Evolutionary conservation across 2,888 invertebrate genomes (phyloP).

Genomic region (Apoda limacodes): DNA sequence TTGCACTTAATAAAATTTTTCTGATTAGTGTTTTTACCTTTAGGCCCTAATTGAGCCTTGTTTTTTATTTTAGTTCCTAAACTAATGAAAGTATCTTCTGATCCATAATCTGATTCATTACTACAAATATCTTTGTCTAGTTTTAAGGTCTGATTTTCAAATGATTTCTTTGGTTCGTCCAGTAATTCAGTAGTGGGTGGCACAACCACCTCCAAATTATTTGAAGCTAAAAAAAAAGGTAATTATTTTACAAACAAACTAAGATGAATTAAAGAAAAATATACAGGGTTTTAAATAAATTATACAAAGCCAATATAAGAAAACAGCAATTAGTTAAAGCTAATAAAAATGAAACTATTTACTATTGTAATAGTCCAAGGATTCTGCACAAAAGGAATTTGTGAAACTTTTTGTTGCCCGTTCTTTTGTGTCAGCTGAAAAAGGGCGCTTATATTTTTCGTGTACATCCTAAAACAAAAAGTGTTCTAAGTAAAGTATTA

Average conservation of each 20-base stretch:
- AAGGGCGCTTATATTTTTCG: slow-evolving; percentile 54
- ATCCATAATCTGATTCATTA: slow-evolving; percentile 59
- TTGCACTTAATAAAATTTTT: slow-evolving; percentile 48
- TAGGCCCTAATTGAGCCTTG: slow-evolving; percentile 50
- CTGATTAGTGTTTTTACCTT: slow-evolving; percentile 35
- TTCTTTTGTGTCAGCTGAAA: slow-evolving; percentile 57
- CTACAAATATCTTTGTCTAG: slow-evolving; percentile 45
- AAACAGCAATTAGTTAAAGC: too few species aligned
- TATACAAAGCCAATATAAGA: too few species aligned
- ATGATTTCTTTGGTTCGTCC: slow-evolving; percentile 27
- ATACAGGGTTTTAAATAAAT: background rate
- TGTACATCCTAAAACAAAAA: too few species aligned
- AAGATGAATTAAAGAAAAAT: too few species aligned
- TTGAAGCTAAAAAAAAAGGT: slow-evolving; percentile 24
- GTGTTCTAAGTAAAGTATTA: too few species aligned
- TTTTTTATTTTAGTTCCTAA: slow-evolving; percentile 64
- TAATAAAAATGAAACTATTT: slow-evolving; percentile 17
- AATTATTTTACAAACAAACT: slow-evolving; percentile 1
- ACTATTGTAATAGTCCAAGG: slow-evolving; percentile 50
- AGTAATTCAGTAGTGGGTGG: slow-evolving; percentile 52
- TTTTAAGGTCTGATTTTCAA: slow-evolving; percentile 24
- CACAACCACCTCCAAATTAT: slow-evolving; percentile 40
- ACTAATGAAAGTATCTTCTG: slow-evolving; percentile 62
- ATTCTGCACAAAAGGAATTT: slow-evolving; percentile 48
- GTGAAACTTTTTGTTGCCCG: slow-evolving; percentile 41